Base-by-base conservation (phyloP, 1,140 invertebrate genomes). In the Drosophila yakuba region DNA sequence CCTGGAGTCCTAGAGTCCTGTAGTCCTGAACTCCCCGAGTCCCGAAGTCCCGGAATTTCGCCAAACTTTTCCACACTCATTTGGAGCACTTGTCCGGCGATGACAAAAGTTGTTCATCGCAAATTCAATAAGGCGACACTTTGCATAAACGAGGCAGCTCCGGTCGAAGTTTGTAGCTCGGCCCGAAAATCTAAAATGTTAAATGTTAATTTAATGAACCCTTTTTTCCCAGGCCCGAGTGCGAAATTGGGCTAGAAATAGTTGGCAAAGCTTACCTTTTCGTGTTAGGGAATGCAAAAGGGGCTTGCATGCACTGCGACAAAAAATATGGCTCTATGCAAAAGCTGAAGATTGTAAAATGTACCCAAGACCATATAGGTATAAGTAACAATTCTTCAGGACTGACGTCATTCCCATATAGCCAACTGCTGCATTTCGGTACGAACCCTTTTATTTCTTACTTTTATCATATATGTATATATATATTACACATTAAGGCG, bases 151-250 rank as follows among this genome's bases (percentile, higher is more conserved):
- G 83, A 50, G 61, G 41, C 59, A 78, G 39, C 68, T 28, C 50
- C 57, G 39, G 39, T 7, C 41, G 64, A 85, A 61, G 55, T 85
- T 69, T 68, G 1, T 14, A 51, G 10, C 32, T 36, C 23, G 17
- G 15, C 36, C 51, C 45, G 10, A 58, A 47, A 59, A 74, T 59
- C 61, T 35, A 69, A 69, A 74, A 71, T 63, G 48, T 62, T 52
- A 67, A 75, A 72, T 78, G 61, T 72, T 82, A 78, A 88, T 86
- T 82, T 78, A 82, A 79, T 88, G 51, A 88, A 78, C 58, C 74
- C 74, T 60, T 78, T 81, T 73, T 41, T 28, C 8, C 8, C 8
- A 35, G 50, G n/a, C 28, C 32, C 7, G 32, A 32, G 39, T 41
- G 23, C 7, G 12, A 59, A 69, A 59, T 59, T 56, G 3, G 39